Conservation (phyloP, 2,113 vertebrate genomes). For the Spizaetus ornatus region DNA sequence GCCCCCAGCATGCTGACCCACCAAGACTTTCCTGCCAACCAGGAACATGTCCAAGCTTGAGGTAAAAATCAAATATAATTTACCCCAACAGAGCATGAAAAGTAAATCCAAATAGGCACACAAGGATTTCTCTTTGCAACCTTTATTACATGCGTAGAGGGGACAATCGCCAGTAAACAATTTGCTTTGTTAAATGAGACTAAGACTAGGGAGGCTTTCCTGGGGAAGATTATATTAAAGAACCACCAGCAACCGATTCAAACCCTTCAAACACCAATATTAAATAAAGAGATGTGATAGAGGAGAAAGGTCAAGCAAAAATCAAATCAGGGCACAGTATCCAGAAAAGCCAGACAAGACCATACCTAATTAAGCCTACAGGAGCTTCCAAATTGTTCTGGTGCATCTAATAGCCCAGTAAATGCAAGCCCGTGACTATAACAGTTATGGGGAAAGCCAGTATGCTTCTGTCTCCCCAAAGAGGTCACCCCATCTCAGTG, state of each 20-base stretch:
- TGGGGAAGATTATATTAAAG: background rate
- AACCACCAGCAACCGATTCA: background rate
- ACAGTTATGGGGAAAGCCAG: background rate
- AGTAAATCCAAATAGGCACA: background rate
- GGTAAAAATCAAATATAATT: background rate
- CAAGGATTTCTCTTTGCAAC: background rate
- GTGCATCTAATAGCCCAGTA: background rate
- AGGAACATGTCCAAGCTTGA: background rate
- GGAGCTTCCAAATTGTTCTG: background rate
- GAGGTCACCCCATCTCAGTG: background rate
- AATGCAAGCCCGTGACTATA: background rate
- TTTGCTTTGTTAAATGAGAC: conserved; percentile 14
- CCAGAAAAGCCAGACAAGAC: background rate
- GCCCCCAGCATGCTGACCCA: background rate
- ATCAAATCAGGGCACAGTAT: conserved; percentile 1
- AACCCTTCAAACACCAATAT: conserved; percentile 17
- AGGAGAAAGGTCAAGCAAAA: conserved; percentile 14
- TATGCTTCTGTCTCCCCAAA: background rate
- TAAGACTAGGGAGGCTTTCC: background rate
- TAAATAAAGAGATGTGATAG: conserved; percentile 32
- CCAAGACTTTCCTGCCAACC: background rate
- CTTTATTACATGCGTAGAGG: background rate
- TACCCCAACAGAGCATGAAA: background rate
- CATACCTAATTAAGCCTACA: background rate
- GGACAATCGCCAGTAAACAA: background rate